A percentile compares a stretch with the other conserved stretches of the same genome.
Evolutionary conservation across 2,797 vertebrate species (phyloP).

Genomic region (Ctenopoma kingsleyae): DNA sequence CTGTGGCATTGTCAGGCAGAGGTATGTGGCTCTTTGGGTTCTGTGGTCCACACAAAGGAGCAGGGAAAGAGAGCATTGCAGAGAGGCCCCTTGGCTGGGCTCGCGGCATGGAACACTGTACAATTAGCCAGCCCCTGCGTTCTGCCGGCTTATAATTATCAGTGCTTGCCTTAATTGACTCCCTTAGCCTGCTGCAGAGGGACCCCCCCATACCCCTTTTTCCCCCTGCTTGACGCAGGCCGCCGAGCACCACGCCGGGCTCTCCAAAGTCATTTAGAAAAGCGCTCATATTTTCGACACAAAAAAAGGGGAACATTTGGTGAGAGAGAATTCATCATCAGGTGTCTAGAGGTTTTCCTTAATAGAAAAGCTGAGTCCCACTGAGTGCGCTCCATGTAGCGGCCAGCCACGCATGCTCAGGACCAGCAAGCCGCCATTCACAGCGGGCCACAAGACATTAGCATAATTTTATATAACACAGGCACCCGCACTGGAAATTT

Average conservation of each 20-base stretch:
- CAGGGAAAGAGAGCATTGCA: conserved; percentile 61
- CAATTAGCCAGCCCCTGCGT: conserved; percentile 88
- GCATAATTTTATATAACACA: conserved; percentile 99
- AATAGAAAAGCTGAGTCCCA: conserved; percentile 99
- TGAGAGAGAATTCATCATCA: conserved; percentile 99
- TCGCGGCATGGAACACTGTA: conserved; percentile 82
- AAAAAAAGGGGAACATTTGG: conserved; percentile 99
- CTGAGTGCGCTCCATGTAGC: conserved; percentile 95
- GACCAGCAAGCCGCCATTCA: conserved; percentile 98
- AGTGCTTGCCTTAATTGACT: conserved; percentile 92
- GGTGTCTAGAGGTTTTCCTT: conserved; percentile 99
- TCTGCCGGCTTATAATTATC: conserved; percentile 93
- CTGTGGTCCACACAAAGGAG: conserved; percentile 80
- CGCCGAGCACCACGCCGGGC: conserved; percentile 93
- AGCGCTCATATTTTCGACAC: conserved; percentile 97
- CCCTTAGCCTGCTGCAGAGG: conserved; percentile 92
- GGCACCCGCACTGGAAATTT: conserved; percentile 96
- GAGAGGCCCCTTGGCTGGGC: conserved; percentile 80
- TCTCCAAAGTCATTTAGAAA: conserved; percentile 99
- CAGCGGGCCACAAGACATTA: conserved; percentile 98
- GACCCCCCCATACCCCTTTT: conserved; percentile 69
- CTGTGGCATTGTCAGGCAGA: conserved; percentile 76
- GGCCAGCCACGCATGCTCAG: conserved; percentile 98
- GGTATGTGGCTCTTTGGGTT: conserved; percentile 76
- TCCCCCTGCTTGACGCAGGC: conserved; percentile 90